Evolutionary conservation across 2,888 invertebrate species (phyloP).

Genomic region (Leptinotarsa peninsularis): DNA sequence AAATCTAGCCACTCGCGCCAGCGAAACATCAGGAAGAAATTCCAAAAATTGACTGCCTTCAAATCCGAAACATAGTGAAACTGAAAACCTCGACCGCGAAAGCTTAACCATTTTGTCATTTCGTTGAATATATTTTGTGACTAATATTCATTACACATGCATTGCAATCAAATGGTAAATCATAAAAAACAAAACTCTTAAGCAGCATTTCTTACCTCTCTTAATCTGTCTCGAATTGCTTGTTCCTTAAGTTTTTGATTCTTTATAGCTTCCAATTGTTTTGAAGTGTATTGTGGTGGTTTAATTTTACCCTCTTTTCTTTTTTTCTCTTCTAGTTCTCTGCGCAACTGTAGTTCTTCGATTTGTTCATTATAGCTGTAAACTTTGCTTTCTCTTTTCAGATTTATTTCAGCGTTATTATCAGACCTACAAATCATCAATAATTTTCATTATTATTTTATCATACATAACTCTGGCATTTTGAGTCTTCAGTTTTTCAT

Average conservation of each 20-base stretch:
- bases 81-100: too few species aligned
- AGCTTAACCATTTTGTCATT: too few species aligned
- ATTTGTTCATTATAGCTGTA: conserved; percentile 97
- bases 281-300: conserved; percentile 80
- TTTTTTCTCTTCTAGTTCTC: conserved; percentile 91
- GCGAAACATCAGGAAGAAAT: too few species aligned
- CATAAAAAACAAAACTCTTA: background rate
- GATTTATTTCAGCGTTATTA: conserved; percentile 74
- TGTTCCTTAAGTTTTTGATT: conserved; percentile 88
- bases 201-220: conserved; percentile 65
- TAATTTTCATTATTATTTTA: background rate
- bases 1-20: too few species aligned
- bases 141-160: too few species aligned
- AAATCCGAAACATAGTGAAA: too few species aligned
- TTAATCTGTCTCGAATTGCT: conserved; percentile 78
- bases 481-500: too few species aligned
- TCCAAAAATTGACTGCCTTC: too few species aligned
- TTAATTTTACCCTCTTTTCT: conserved; percentile 83
- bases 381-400: conserved; percentile 95
- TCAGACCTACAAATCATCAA: conserved; percentile 60
- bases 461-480: too few species aligned
- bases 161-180: too few species aligned
- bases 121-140: too few species aligned
- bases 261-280: conserved; percentile 92
- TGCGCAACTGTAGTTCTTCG: conserved; percentile 91